Evolutionary conservation across 2,888 invertebrate species (phyloP), one percentile per base, ranked within the genome.

Genomic region (Drosophila dives): DNA sequence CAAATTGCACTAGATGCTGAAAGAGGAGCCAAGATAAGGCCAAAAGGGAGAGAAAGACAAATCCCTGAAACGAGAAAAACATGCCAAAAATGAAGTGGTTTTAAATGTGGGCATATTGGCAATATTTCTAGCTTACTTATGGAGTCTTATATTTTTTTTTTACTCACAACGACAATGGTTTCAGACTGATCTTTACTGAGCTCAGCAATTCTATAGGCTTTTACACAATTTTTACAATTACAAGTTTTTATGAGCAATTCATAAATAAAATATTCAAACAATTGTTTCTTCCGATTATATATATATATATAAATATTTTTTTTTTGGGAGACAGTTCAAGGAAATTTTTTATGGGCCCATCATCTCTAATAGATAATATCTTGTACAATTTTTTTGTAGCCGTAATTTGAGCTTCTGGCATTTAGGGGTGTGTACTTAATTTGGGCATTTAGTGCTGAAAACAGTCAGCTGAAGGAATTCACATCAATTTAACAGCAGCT

Each of bases 401-500:
- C 23, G 26, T 38, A 42, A 42, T 36, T 49, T 50, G 26, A 29
- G 2, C 36, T 26, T 56, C 7, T 42, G 11, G 11, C 23, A 45
- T 61, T 71, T 29, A 12, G 58, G 45, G 45, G 20, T 33, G 42
- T 66, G 26, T 29, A 54, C 38, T 34, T 33, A 60, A 48, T 40
- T 40, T 64, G 48, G 26, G 48, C 54, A 42, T 23, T n/a, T n/a
- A 11, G 11, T n/a, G 40, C 6, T 45, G 23, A 15, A 45, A 33
- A 29, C 42, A 38, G 20, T 61, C 34, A 29, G 40, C 36, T 40
- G n/a, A 8, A 53, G 59, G 42, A 56, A 55, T 62, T 66, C 59
- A 36, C 73, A 72, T 80, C 65, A 80, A 76, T 76, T 80, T 72
- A 20, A 50, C 50, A 75, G 38, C 50, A 40, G 34, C 11, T 59